phyloP scores from a whole-genome alignment of 2,888 invertebrate genomes.

The Selenia dentaria region DNA sequence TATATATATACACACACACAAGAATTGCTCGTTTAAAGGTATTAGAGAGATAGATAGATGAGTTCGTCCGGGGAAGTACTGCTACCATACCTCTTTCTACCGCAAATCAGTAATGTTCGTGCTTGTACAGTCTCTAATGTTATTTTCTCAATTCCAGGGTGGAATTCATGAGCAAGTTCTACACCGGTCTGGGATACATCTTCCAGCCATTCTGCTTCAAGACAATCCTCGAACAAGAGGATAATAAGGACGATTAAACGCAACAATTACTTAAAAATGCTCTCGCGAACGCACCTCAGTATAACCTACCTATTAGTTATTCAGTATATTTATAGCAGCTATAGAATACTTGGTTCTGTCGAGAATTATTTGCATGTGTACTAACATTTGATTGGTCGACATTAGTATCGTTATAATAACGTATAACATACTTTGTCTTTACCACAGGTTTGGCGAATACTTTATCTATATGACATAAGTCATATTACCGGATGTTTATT shows the following conservation, averaged over 20 bases:
- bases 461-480: slow-evolving; percentile 11
- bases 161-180: slow-evolving; percentile 98
- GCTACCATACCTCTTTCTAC: too few relatives aligned
- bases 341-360: too few relatives aligned
- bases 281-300: slow-evolving; percentile 8
- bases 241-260: slow-evolving; percentile 68
- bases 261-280: slow-evolving; percentile 6
- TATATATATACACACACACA: too few relatives aligned
- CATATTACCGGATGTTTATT: slow-evolving; percentile 7
- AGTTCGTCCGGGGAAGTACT: too few relatives aligned
- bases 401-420: slow-evolving; percentile 18
- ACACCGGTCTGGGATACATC: slow-evolving; percentile 91
- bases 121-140: too few relatives aligned
- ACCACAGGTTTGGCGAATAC: slow-evolving; percentile 11
- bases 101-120: too few relatives aligned
- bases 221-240: slow-evolving; percentile 86
- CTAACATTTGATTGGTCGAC: slow-evolving; percentile 6
- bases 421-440: slow-evolving; percentile 20
- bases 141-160: slow-evolving; percentile 86
- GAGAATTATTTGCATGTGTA: not conserved
- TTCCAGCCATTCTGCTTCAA: slow-evolving; percentile 95
- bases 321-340: too few relatives aligned
- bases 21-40: too few relatives aligned
- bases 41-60: too few relatives aligned
- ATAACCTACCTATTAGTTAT: too few relatives aligned